phyloP scores from a whole-genome alignment of 2,888 invertebrate species.

The Tiliacea aurago region DNA sequence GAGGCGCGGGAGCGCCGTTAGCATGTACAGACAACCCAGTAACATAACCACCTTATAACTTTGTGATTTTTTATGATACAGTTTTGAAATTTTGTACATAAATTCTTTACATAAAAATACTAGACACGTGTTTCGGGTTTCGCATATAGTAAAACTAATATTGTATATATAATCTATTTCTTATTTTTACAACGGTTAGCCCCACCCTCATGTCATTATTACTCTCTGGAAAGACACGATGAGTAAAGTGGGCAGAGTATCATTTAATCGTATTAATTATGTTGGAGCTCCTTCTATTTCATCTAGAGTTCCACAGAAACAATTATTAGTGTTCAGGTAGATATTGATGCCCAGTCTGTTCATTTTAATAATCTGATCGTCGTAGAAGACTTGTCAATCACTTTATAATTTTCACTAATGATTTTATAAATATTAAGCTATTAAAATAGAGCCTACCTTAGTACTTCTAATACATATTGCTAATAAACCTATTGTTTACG shows the following conservation, averaged over 20 bases:
- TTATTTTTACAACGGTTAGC: neutral
- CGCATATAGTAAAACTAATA: no score
- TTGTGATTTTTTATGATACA: no score
- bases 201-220: neutral
- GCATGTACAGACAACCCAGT: no score
- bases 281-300: neutral
- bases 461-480: no score
- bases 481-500: no score
- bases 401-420: neutral
- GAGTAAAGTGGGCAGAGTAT: neutral
- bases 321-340: neutral
- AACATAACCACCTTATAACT: no score
- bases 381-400: neutral
- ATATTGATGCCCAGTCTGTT: neutral
- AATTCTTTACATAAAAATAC: no score
- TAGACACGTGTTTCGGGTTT: no score
- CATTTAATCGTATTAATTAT: slow-evolving; percentile 12
- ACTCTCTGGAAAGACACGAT: neutral
- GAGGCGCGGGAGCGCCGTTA: no score
- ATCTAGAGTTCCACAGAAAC: neutral
- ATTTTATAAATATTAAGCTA: neutral
- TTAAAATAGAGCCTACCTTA: neutral
- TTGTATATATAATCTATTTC: neutral
- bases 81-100: no score
- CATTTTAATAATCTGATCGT: neutral